Base-by-base conservation (phyloP, 2,113 vertebrate species). In the Proteles cristata region DNA sequence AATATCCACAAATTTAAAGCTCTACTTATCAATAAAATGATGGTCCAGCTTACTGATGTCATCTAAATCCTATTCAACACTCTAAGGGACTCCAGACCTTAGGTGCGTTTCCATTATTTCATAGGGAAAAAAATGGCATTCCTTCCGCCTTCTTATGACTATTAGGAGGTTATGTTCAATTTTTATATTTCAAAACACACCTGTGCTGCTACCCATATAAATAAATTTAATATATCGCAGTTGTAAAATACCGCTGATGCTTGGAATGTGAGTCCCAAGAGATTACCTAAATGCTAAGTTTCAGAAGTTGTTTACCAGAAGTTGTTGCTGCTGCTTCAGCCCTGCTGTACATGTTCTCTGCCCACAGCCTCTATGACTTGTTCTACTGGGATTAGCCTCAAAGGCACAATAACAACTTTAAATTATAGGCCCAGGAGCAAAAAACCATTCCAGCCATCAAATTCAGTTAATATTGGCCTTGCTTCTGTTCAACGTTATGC, bases 131-230 rank as follows among this genome's bases (percentile, higher is more conserved):
- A 35, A 76, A 19, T 26, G 3, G 9, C 82, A 66, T 80, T 83
- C 11, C 11, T 91, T 66, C 48, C 5, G 84, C 69, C 6, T 68
- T 73, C 17, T 94, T 90, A 31, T 82, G 73, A 55, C 7, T 61
- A n/a, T 71, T 73, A 43, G 19, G 21, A 73, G 39, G 45, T 97
- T 96, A 33, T 95, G 97, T 95, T 90, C 76, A 92, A 26, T 73
- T 84, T 94, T 94, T 83, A 92, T 55, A 88, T 88, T 71, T 84
- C 23, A 93, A 87, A 35, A 76, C 35, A 94, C 86, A 97, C 69
- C 74, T 96, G 79, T 88, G 55, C 25, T 93, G 31, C 71, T 96
- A 55, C 87, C 93, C 88, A 61, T 63, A 17, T 53, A 90, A 96
- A 50, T 80, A 33, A 76, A 63, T 73, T 61, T 84, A 93, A 94